Evolutionary conservation across 2,888 invertebrate species (phyloP).

Genomic region (Cenopis cana): DNA sequence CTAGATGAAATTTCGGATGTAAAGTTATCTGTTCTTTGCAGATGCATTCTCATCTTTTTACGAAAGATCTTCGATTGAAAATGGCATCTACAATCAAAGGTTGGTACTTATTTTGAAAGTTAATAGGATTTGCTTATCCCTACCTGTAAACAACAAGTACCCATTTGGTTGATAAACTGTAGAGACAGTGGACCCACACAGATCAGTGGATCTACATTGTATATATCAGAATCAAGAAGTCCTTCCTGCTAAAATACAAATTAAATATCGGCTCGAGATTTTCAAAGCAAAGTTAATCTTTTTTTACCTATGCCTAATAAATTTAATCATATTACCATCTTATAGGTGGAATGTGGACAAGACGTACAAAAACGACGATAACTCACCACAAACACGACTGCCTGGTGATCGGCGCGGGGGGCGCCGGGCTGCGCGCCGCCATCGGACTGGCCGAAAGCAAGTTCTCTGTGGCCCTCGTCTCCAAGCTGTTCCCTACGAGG

Average conservation of each 20-base stretch:
- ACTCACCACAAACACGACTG: constrained; percentile 97
- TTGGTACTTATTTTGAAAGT: background rate
- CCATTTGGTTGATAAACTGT: too few relatives aligned
- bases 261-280: too few relatives aligned
- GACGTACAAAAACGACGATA: constrained; percentile 80
- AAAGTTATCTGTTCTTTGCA: constrained; percentile 11
- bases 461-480: constrained; percentile 97
- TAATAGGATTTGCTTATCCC: too few relatives aligned
- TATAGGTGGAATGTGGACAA: background rate
- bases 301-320: background rate
- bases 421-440: constrained; percentile 97
- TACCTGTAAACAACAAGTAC: too few relatives aligned
- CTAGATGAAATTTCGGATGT: background rate
- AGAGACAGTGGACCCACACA: too few relatives aligned
- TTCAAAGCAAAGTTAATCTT: too few relatives aligned
- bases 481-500: constrained; percentile 98
- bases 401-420: constrained; percentile 97
- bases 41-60: background rate
- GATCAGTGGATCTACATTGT: too few relatives aligned
- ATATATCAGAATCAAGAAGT: background rate
- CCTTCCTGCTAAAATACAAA: too few relatives aligned
- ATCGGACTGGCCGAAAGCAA: constrained; percentile 96
- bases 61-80: constrained; percentile 2
- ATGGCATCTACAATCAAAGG: background rate
- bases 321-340: background rate